Base-by-base conservation (phyloP, 1,140 invertebrate species). In the Procambarus virginalis region DNA sequence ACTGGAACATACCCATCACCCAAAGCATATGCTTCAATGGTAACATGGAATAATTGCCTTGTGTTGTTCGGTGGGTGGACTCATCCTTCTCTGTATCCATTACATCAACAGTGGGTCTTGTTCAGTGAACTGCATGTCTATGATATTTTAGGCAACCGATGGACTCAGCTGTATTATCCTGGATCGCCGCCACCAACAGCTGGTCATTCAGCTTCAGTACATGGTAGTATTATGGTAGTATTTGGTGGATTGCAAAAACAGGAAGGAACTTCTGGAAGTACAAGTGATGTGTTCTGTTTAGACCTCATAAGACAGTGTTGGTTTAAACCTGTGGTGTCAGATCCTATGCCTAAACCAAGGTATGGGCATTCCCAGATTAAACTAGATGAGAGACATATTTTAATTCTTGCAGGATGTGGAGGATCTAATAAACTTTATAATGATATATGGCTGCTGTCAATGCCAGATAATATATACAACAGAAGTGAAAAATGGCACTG, bases 61-160 rank as follows among this genome's bases (percentile, higher is more conserved):
- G 96, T 99, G 90, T 94, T 99, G 51, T 99, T 98, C 95, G 98
- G 98, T 76, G 98, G 98, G 8, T 99, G 98, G 97, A 97, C 98
- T 17, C 97, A 98, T 94, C 98, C 98, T 45, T 97, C 97, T 64
- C 95, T 97, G 3, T 98, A 97, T 94, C 97, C 97, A 70, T 95
- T 98, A 60, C 97, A 98, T 94, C 97, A 99, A 94, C 94, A 94
- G 92, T 97, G 96, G 95, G 96, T 96, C 92, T 95, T 98, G 93
- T 99, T 98, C 93, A 97, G 98, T 94, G 98, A 99, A 94, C 95
- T 99, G 73, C 98, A 99, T 94, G 95, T 97, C 78, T 99, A 98
- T 93, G 96, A 97, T 94, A 96, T 98, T 55, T 95, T 94, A 87
- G 95, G 95, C 45, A 99, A 98, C 94, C 95, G 96, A 91, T 99